Conservation (phyloP, 2,888 invertebrate genomes). For the Noctuana brunneofusca region DNA sequence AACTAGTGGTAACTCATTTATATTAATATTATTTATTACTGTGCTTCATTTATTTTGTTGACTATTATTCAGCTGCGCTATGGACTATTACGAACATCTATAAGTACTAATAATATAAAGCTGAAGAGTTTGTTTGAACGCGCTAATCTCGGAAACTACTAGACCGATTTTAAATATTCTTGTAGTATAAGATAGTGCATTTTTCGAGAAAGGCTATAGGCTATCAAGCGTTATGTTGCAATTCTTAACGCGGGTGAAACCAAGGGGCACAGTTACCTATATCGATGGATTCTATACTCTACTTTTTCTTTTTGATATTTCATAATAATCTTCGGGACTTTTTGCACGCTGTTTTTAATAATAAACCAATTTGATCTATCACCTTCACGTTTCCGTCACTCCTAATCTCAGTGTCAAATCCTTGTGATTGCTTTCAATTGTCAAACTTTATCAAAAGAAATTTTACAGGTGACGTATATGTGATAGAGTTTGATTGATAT, state of each 20-base stretch:
- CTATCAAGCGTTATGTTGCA: too few species aligned
- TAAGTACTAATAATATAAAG: too few species aligned
- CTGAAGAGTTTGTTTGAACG: too few species aligned
- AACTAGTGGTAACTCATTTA: background rate
- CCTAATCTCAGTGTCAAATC: slow-evolving; percentile 12
- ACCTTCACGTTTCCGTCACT: slow-evolving; percentile 13
- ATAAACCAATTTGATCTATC: slow-evolving; percentile 4
- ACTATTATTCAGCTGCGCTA: background rate
- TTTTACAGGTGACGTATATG: background rate
- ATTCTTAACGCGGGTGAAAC: too few species aligned
- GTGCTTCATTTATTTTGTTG: background rate
- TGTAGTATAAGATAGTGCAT: too few species aligned
- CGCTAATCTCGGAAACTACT: too few species aligned
- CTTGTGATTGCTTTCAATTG: slow-evolving; percentile 20
- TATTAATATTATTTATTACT: background rate
- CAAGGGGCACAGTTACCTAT: too few species aligned
- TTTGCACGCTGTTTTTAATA: background rate
- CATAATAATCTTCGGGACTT: background rate
- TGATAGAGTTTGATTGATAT: slow-evolving; percentile 23
- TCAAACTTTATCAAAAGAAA: slow-evolving; percentile 26
- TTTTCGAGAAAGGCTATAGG: too few species aligned
- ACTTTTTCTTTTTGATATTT: background rate
- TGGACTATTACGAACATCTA: background rate
- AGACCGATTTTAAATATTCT: too few species aligned
- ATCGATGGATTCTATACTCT: too few species aligned